Evolutionary conservation across 2,797 vertebrate species (phyloP), one percentile per base, ranked within the genome.

Genomic region (Heliangelus exortis): DNA sequence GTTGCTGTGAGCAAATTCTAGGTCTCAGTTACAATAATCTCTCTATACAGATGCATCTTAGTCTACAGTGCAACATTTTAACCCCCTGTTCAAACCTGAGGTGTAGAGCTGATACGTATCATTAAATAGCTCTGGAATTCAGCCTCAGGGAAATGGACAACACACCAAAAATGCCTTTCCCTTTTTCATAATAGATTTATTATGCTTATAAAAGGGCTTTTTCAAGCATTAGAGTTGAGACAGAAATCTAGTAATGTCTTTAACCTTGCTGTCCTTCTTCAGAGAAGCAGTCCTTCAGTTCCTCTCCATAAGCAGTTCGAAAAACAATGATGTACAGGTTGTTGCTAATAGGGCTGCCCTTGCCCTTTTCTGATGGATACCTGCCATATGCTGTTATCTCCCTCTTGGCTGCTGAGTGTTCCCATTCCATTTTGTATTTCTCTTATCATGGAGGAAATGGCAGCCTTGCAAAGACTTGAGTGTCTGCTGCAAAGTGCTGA

Each of bases 321-420:
- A 48, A 86, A 73, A 69, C 48, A 9, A 33, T 0, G 0, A 63
- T 33, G 41, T 59, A 55, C 67, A 67, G 31, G 34, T 23, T 69
- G 59, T 62, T 85, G 57, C 75, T 85, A 91, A 91, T 6, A 78
- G 61, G 43, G 58, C 39, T 89, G 58, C 75, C 72, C 76, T 92
- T 92, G 82, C 75, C 75, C 90, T 91, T 33, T 87, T 63, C 89
- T 84, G 82, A 95, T 69, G 66, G 84, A 87, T 72, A 89, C 54
- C 47, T 93, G 78, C 58, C 4, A 0, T 48, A 43, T 16, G 29
- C 68, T 75, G 34, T 51, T 89, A 85, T 80, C 58, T 89, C 65
- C 50, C 36, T 59, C 62, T 88, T 4, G 6, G 73, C 87, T 61
- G 89, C 80, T 85, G 81, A 92, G 54, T 65, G 71, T 78, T 85